Evolutionary conservation across 1,140 invertebrate species (phyloP).

Genomic region (Phenacoccus solenopsis): DNA sequence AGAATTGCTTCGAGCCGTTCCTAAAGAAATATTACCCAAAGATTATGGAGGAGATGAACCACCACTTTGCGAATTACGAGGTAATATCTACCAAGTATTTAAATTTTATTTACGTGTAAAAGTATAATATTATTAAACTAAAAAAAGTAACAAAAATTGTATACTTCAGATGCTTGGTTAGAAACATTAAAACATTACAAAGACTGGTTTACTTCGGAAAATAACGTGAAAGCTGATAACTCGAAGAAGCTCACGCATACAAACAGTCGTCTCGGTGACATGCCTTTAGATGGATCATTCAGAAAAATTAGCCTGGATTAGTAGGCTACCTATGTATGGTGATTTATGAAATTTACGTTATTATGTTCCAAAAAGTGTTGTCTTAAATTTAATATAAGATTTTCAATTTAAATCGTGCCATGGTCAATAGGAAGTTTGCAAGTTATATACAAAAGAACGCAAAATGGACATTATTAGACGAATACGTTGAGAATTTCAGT

Average conservation of each 20-base stretch:
- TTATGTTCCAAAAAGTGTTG: too few relatives aligned
- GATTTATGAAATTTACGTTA: conserved; percentile 22
- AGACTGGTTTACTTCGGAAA: conserved; percentile 35
- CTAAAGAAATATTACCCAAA: conserved; percentile 2
- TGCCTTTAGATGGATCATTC: conserved; percentile 34
- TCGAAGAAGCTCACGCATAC: conserved; percentile 32
- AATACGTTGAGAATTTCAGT: too few relatives aligned
- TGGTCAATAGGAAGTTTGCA: too few relatives aligned
- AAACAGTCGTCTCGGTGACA: conserved; percentile 26
- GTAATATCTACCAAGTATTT: too few relatives aligned
- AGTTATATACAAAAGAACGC: too few relatives aligned
- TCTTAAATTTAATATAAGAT: too few relatives aligned
- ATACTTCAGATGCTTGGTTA: conserved; percentile 33
- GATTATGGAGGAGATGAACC: not conserved
- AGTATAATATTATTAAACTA: too few relatives aligned
- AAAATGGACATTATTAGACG: too few relatives aligned
- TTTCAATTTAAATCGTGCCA: too few relatives aligned
- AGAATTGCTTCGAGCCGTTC: not conserved
- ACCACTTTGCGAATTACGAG: not conserved
- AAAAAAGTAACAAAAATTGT: too few relatives aligned
- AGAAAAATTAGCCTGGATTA: conserved; percentile 36
- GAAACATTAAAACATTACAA: conserved; percentile 33
- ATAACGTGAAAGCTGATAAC: conserved; percentile 33
- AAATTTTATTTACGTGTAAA: too few relatives aligned
- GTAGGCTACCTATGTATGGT: too few relatives aligned